These are phyloP conservation scores for Machimus rusticus DNA, from an alignment of 2,888 invertebrate species.

Conservation along the genomic window DNA sequence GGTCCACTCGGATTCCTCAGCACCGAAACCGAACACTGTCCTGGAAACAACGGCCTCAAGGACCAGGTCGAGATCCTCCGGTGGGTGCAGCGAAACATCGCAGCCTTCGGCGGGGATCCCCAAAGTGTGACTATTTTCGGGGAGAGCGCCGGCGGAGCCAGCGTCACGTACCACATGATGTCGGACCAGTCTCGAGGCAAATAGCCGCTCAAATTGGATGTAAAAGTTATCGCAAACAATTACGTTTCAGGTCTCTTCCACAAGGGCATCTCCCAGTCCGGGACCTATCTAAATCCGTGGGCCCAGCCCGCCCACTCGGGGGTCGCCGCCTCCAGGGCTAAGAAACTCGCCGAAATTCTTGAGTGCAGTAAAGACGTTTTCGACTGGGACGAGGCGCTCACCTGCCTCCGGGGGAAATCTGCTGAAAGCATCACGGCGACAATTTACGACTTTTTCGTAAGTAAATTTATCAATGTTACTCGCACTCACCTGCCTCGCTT, in stretches of 20 bases:
- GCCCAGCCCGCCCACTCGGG: slow-evolving; percentile 70
- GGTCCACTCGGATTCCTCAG: slow-evolving; percentile 74
- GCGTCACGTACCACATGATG: slow-evolving; percentile 74
- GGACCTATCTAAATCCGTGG: slow-evolving; percentile 75
- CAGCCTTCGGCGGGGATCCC: slow-evolving; percentile 70
- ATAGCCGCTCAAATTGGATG: background rate
- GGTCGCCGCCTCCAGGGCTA: slow-evolving; percentile 68
- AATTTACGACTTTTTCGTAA: slow-evolving; percentile 74
- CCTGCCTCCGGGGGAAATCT: slow-evolving; percentile 70
- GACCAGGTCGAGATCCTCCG: slow-evolving; percentile 71
- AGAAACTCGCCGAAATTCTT: slow-evolving; percentile 68
- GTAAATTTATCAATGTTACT: slow-evolving; percentile 50
- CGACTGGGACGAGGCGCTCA: slow-evolving; percentile 62
- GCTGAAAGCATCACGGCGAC: slow-evolving; percentile 72
- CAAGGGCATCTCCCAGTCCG: slow-evolving; percentile 78
- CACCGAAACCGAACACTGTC: slow-evolving; percentile 70
- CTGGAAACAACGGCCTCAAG: slow-evolving; percentile 74
- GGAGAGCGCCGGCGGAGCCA: slow-evolving; percentile 75
- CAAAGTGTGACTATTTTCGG: slow-evolving; percentile 73
- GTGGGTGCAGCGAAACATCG: slow-evolving; percentile 70
- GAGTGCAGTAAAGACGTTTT: slow-evolving; percentile 64
- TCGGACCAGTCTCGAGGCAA: slow-evolving; percentile 64
- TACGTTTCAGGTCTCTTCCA: slow-evolving; percentile 70
- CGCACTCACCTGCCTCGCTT: background rate
- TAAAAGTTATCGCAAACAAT: slow-evolving; percentile 17